Conservation (phyloP, 1,140 invertebrate genomes). For the Trachymyrmex septentrionalis region DNA sequence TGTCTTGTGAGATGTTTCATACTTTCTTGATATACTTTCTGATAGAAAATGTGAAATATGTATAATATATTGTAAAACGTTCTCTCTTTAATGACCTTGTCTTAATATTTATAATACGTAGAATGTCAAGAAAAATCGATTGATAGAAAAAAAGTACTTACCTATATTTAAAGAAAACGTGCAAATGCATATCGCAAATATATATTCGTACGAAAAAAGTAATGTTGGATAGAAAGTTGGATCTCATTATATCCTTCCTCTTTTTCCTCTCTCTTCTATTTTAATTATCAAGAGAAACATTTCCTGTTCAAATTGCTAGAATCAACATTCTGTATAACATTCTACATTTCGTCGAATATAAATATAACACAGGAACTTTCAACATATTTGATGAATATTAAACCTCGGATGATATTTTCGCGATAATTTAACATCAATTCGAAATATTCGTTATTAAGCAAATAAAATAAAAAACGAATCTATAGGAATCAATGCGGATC, state of each 20-base stretch:
- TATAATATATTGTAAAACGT: background rate
- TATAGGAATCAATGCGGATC: no score
- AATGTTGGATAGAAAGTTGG: background rate
- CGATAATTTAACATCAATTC: background rate
- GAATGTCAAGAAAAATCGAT: conserved; percentile 28
- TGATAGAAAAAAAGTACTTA: background rate
- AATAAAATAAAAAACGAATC: no score
- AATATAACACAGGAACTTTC: background rate
- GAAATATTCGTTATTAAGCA: background rate
- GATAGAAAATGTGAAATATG: background rate
- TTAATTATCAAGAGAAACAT: background rate
- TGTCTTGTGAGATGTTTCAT: background rate
- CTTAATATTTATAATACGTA: conserved; percentile 1
- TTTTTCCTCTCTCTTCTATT: background rate
- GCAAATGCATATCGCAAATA: background rate
- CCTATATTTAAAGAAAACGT: background rate
- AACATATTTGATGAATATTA: background rate
- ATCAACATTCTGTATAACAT: background rate
- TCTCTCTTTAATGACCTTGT: background rate
- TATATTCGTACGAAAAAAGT: background rate
- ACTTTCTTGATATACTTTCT: background rate
- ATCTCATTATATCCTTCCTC: background rate
- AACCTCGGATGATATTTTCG: background rate
- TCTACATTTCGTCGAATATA: background rate
- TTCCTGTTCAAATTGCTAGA: background rate